Conservation (phyloP, 2,113 vertebrate species). For the Carassius auratus region DNA sequence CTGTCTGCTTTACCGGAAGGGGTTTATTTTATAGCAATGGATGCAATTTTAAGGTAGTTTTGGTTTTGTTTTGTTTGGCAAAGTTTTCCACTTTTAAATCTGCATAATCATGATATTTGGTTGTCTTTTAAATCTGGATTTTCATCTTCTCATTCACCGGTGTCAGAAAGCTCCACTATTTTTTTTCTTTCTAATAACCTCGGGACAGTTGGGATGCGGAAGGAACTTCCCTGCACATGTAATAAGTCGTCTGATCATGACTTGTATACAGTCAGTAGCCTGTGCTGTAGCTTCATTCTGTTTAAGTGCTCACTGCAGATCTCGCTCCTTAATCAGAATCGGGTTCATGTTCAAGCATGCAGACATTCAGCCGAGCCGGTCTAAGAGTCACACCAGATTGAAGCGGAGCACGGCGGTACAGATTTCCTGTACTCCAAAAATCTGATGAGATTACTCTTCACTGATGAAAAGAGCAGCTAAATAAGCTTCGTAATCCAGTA, state of each 20-base stretch:
- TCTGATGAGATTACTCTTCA: slow-evolving; percentile 5
- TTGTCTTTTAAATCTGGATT: slow-evolving; percentile 34
- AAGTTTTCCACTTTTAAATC: slow-evolving; percentile 43
- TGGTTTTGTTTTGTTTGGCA: slow-evolving; percentile 54
- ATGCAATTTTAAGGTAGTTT: slow-evolving; percentile 53
- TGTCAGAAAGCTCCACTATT: neutral
- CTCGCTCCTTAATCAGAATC: neutral
- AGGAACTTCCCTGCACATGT: neutral
- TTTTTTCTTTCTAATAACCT: slow-evolving; percentile 3
- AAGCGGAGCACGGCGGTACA: neutral
- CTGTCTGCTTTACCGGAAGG: slow-evolving; percentile 56
- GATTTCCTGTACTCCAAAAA: neutral
- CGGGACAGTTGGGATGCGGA: neutral
- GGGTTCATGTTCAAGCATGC: neutral
- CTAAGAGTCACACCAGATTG: no score
- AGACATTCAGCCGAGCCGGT: no score
- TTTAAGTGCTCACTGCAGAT: slow-evolving; percentile 44
- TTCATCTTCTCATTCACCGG: slow-evolving; percentile 20
- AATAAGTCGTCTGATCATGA: slow-evolving; percentile 55
- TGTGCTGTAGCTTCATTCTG: slow-evolving; percentile 52
- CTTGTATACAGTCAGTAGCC: slow-evolving; percentile 56
- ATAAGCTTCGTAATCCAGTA: neutral
- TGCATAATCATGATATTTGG: slow-evolving; percentile 38
- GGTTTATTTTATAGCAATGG: slow-evolving; percentile 39
- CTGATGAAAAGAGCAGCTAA: neutral